Evolutionary conservation across 2,888 invertebrate species (phyloP).

Genomic region (Cryptophagus acutangulus): DNA sequence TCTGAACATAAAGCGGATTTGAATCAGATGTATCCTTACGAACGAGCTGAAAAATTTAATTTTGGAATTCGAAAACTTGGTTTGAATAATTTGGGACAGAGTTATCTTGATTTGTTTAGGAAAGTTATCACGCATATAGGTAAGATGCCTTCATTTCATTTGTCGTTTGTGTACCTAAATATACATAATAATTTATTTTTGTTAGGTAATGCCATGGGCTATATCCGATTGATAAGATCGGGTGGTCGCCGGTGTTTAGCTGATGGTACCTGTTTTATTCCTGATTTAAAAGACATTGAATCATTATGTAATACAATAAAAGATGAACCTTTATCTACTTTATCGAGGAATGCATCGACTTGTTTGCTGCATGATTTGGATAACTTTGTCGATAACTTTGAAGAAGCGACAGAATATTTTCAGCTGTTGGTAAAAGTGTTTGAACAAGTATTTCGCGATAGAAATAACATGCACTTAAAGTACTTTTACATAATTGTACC

Average conservation of each 20-base stretch:
- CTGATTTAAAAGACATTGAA: constrained; percentile 63
- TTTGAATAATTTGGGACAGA: constrained; percentile 71
- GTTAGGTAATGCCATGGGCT: constrained; percentile 85
- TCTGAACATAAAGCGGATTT: constrained; percentile 64
- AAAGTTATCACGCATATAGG: constrained; percentile 91
- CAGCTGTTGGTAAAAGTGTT: constrained; percentile 88
- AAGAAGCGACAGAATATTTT: constrained; percentile 79
- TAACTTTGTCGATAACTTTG: constrained; percentile 76
- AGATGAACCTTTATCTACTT: constrained; percentile 55
- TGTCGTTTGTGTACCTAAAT: not conserved
- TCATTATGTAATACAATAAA: constrained; percentile 58
- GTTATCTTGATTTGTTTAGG: constrained; percentile 90
- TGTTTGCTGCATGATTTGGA: constrained; percentile 74
- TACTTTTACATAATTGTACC: constrained; percentile 93
- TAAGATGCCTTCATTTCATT: no score
- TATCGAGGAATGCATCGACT: constrained; percentile 62
- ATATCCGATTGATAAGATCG: constrained; percentile 88
- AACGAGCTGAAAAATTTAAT: constrained; percentile 90
- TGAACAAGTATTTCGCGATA: constrained; percentile 71
- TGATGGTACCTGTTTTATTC: constrained; percentile 84
- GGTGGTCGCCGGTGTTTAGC: constrained; percentile 91
- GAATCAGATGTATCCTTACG: constrained; percentile 75
- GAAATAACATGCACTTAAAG: constrained; percentile 81
- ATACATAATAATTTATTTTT: constrained; percentile 2
- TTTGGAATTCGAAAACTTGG: constrained; percentile 85